These are phyloP conservation scores for Muntiacus muntjak DNA, from an alignment of 2,113 vertebrate species.

Conservation along the genomic window DNA sequence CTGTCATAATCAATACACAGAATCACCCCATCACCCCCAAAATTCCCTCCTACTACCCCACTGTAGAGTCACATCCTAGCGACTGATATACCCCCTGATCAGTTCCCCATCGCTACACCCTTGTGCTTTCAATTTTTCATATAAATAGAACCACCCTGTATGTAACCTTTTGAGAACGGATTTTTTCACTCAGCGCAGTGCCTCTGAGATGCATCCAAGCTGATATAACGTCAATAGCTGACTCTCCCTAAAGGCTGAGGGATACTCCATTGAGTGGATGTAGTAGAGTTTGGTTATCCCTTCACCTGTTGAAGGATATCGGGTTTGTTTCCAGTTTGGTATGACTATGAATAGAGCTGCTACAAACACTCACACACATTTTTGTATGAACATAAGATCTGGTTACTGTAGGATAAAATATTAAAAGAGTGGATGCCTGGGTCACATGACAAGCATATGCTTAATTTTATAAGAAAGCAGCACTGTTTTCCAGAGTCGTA, in stretches of 20 bases:
- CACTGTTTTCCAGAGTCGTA: background rate
- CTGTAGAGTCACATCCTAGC: background rate
- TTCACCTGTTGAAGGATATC: background rate
- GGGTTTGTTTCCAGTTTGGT: background rate
- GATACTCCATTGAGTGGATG: background rate
- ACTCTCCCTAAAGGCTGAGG: background rate
- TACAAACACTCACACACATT: background rate
- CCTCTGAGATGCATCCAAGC: background rate
- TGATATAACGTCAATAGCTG: background rate
- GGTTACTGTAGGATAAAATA: background rate
- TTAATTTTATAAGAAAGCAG: background rate
- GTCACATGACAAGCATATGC: background rate
- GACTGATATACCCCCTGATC: background rate
- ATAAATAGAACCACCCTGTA: background rate
- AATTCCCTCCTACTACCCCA: background rate
- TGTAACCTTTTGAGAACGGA: background rate
- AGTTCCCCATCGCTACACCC: background rate
- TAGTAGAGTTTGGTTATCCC: background rate
- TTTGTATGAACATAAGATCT: background rate
- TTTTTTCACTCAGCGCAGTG: background rate
- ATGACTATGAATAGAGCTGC: background rate
- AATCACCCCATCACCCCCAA: background rate
- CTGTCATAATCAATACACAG: background rate
- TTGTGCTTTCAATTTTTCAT: background rate
- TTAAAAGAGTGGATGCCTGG: background rate